Evolutionary conservation across 2,888 invertebrate genomes (phyloP).

Genomic region (Girardia tigrina): DNA sequence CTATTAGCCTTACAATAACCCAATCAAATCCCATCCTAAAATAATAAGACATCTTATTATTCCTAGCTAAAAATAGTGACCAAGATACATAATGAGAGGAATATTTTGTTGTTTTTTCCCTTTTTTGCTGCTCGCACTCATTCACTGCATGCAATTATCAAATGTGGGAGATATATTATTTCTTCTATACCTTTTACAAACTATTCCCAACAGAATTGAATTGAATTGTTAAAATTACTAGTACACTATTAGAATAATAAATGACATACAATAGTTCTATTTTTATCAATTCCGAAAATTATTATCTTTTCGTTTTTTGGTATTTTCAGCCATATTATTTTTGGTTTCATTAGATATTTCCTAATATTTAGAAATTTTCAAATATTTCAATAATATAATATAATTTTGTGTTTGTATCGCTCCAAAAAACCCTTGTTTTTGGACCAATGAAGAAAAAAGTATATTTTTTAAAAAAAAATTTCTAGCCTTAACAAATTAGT

Average conservation of each 20-base stretch:
- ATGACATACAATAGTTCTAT: neutral
- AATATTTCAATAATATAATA: too few relatives aligned
- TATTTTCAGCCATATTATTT: too few relatives aligned
- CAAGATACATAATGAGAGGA: neutral
- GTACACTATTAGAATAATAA: conserved; percentile 2
- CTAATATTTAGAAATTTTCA: too few relatives aligned
- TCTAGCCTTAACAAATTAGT: too few relatives aligned
- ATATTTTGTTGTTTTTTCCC: conserved; percentile 9
- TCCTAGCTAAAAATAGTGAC: neutral
- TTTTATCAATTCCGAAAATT: neutral
- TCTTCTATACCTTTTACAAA: conserved; percentile 10
- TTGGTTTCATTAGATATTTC: too few relatives aligned
- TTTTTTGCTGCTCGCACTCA: conserved; percentile 13
- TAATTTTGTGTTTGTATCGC: too few relatives aligned
- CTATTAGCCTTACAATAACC: neutral
- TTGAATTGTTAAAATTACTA: neutral
- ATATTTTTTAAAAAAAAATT: too few relatives aligned
- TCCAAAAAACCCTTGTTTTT: too few relatives aligned
- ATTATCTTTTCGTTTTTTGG: too few relatives aligned
- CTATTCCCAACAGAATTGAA: conserved; percentile 14
- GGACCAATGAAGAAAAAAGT: too few relatives aligned
- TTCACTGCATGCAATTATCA: conserved; percentile 6
- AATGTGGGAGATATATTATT: neutral
- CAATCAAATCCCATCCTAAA: neutral
- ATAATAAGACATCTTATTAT: neutral